Conservation (phyloP, 2,797 vertebrate genomes). For the Pristis pectinata region DNA sequence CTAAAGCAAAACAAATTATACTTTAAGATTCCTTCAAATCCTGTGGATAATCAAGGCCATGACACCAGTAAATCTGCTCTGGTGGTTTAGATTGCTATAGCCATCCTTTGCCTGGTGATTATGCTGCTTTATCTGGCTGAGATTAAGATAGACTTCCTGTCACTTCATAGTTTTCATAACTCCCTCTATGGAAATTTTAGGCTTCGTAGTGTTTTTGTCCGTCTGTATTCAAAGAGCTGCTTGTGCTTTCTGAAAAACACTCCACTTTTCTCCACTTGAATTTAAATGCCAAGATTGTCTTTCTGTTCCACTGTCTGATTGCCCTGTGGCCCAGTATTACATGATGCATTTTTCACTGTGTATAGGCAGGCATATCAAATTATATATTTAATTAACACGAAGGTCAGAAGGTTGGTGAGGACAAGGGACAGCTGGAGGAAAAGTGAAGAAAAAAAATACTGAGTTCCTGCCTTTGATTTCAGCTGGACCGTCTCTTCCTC, state of each 20-base stretch:
- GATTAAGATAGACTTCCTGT: not conserved
- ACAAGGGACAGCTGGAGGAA: not conserved
- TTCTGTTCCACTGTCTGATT: not conserved
- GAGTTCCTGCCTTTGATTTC: not conserved
- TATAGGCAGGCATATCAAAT: not conserved
- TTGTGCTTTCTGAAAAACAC: not conserved
- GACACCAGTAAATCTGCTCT: not conserved
- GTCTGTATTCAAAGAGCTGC: not conserved
- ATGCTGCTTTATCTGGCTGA: not conserved
- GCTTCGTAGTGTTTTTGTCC: not conserved
- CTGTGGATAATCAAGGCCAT: not conserved
- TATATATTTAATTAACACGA: not conserved
- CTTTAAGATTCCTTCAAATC: not conserved
- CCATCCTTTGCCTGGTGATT: not conserved
- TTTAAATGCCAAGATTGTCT: not conserved
- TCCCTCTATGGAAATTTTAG: conserved; percentile 7
- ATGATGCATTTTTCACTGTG: not conserved
- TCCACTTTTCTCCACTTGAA: not conserved
- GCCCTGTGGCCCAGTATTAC: not conserved
- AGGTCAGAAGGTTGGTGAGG: not conserved
- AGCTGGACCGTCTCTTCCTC: not conserved
- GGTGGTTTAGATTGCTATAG: not conserved
- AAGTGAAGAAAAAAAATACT: not conserved
- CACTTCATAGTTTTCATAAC: conserved; percentile 20
- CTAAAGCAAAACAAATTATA: not conserved